phyloP scores from a whole-genome alignment of 2,888 invertebrate species.

The Terebella lapidaria region DNA sequence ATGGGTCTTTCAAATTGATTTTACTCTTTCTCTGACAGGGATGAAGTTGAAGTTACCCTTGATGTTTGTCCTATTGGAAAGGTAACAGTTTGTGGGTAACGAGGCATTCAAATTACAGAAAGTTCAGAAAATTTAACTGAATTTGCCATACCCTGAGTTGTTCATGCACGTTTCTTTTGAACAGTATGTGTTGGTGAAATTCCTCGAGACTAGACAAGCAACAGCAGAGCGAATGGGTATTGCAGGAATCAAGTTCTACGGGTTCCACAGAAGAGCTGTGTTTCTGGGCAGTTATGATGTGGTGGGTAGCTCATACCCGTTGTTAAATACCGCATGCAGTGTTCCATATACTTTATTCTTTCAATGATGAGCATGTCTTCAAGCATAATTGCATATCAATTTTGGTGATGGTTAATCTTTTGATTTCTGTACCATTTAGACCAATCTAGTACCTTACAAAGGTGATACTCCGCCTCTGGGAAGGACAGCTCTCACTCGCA shows the following conservation, averaged over 20 bases:
- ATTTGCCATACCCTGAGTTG: too few species aligned
- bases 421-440: too few species aligned
- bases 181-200: conserved; percentile 46
- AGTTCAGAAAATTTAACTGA: too few species aligned
- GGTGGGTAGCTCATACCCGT: conserved; percentile 27
- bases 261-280: conserved; percentile 30
- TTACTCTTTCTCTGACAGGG: conserved; percentile 28
- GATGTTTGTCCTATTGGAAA: conserved; percentile 43
- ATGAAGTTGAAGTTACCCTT: conserved; percentile 45
- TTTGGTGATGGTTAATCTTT: too few species aligned
- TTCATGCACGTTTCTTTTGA: conserved; percentile 3
- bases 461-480: neutral
- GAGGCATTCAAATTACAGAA: too few species aligned
- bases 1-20: too few species aligned
- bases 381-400: too few species aligned
- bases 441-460: neutral
- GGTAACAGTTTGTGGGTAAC: conserved; percentile 23
- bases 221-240: conserved; percentile 38
- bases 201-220: conserved; percentile 42
- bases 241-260: conserved; percentile 43
- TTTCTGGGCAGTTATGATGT: conserved; percentile 8
- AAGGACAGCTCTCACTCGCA: neutral
- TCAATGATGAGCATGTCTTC: too few species aligned
- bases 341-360: too few species aligned
- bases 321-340: too few species aligned